Evolutionary conservation across 1,140 invertebrate species (phyloP).

Genomic region (Telenomus remus): DNA sequence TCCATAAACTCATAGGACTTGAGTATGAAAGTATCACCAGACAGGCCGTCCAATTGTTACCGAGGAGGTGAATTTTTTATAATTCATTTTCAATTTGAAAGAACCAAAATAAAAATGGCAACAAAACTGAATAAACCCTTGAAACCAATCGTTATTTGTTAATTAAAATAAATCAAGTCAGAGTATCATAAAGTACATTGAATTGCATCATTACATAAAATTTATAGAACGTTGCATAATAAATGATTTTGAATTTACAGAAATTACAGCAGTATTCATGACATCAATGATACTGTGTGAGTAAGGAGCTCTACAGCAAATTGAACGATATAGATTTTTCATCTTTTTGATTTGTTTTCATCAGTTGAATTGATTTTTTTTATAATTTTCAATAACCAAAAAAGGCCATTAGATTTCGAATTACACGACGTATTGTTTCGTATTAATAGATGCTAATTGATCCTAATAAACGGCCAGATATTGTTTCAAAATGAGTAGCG

Average conservation of each 20-base stretch:
- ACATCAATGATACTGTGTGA: constrained; percentile 76
- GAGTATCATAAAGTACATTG: neutral
- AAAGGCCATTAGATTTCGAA: neutral
- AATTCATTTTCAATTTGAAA: neutral
- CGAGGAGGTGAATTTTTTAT: neutral
- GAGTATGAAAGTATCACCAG: constrained; percentile 23
- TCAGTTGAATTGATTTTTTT: too few species aligned
- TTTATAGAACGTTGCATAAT: neutral
- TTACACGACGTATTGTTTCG: neutral
- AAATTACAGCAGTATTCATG: constrained; percentile 75
- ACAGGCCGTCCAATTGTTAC: constrained; percentile 10
- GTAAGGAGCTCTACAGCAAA: constrained; percentile 63
- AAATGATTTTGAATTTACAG: constrained; percentile 60
- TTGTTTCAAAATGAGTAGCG: neutral
- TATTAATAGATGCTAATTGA: neutral
- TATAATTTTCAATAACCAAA: constrained; percentile 13
- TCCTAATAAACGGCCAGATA: neutral
- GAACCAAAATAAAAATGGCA: neutral
- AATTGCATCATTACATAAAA: neutral
- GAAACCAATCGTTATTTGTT: neutral
- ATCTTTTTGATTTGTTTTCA: too few species aligned
- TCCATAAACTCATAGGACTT: constrained; percentile 12
- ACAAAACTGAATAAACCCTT: too few species aligned
- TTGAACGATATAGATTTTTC: too few species aligned
- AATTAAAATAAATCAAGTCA: constrained; percentile 2